These are phyloP conservation scores for Syncerus caffer DNA, from an alignment of 2,797 vertebrate genomes.

Conservation along the genomic window DNA sequence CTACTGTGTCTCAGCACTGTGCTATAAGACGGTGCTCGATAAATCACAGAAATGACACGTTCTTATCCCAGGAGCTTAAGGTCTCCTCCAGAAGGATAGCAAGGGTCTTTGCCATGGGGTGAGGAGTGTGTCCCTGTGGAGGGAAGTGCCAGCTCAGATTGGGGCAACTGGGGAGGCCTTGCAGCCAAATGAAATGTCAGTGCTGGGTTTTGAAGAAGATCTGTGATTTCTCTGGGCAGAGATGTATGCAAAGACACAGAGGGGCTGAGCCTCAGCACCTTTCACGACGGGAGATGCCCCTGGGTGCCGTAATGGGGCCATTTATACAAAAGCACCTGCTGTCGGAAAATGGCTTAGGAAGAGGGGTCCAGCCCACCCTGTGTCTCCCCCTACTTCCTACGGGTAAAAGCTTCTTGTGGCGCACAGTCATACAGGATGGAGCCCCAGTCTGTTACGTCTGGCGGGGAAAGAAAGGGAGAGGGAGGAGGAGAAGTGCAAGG, in stretches of 20 bases:
- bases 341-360: neutral
- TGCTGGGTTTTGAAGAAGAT: neutral
- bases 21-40: neutral
- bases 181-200: neutral
- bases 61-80: neutral
- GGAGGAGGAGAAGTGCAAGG: neutral
- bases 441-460: neutral
- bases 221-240: neutral
- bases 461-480: neutral
- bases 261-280: neutral
- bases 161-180: no score
- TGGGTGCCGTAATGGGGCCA: neutral
- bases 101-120: neutral
- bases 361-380: neutral
- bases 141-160: neutral
- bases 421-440: neutral
- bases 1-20: neutral
- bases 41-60: fast-evolving
- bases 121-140: neutral
- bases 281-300: fast-evolving
- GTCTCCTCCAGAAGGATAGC: neutral
- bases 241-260: neutral
- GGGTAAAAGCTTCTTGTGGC: no score
- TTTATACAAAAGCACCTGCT: neutral
- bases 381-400: fast-evolving